Evolutionary conservation across 2,113 vertebrate genomes (phyloP).

Genomic region (Phodopus roborovskii): DNA sequence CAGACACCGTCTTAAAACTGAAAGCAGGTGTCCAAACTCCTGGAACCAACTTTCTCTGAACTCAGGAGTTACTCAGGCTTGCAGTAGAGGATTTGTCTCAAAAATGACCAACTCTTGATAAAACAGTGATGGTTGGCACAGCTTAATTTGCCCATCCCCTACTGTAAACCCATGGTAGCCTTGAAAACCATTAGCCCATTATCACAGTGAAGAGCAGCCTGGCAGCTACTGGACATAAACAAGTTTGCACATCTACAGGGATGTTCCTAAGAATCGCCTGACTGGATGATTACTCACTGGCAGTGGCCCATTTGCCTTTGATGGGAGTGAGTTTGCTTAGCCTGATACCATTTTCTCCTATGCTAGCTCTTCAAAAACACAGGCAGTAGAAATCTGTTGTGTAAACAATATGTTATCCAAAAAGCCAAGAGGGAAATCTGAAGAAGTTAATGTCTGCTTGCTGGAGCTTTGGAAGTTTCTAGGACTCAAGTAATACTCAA

Average conservation of each 20-base stretch:
- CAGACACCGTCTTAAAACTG: neutral
- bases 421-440: conserved; percentile 26
- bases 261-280: neutral
- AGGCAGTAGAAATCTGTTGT: neutral
- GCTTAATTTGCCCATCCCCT: neutral
- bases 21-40: neutral
- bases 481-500: neutral
- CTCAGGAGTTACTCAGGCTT: neutral
- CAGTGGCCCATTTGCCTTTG: neutral
- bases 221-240: neutral
- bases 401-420: neutral
- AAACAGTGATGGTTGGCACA: neutral
- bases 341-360: neutral
- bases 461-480: neutral
- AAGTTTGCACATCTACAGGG: neutral
- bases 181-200: neutral
- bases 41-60: conserved; percentile 35
- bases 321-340: neutral
- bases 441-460: neutral
- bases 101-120: conserved; percentile 8
- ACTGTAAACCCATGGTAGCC: neutral
- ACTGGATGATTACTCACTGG: neutral
- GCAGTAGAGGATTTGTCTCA: neutral
- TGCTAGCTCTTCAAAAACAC: conserved; percentile 18
- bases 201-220: neutral